Conservation (phyloP, 2,888 invertebrate species). For the Epistrophe eligans region DNA sequence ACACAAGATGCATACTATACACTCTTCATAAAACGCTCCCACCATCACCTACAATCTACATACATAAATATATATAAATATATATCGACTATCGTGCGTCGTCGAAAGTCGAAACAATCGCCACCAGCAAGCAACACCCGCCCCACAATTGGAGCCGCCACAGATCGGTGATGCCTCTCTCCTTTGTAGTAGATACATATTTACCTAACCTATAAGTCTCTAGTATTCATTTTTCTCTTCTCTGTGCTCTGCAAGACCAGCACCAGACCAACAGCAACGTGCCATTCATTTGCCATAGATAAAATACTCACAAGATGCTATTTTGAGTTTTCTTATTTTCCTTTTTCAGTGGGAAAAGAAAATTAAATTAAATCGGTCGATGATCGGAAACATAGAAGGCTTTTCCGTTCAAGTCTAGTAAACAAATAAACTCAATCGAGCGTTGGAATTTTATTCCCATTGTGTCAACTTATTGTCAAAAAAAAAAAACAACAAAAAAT, state of each 20-base stretch:
- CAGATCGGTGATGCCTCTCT: constrained; percentile 57
- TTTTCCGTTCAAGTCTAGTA: constrained; percentile 75
- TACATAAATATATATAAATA: neutral
- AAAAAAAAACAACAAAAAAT: constrained; percentile 33
- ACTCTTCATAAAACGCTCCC: constrained; percentile 54
- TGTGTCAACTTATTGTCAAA: constrained; percentile 72
- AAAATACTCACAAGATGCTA: constrained; percentile 72
- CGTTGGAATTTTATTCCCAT: constrained; percentile 77
- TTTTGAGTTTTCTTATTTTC: constrained; percentile 73
- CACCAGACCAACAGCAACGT: constrained; percentile 23
- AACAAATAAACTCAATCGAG: constrained; percentile 78
- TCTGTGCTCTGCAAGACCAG: constrained; percentile 25
- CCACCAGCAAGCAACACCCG: constrained; percentile 70
- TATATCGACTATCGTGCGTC: constrained; percentile 50
- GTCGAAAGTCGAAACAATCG: constrained; percentile 57
- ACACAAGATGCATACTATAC: constrained; percentile 56
- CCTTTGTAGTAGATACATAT: constrained; percentile 21
- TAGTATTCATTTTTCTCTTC: constrained; percentile 51
- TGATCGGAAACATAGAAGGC: constrained; percentile 72
- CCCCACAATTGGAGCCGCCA: constrained; percentile 66
- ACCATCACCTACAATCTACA: constrained; percentile 10
- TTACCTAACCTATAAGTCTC: constrained; percentile 38
- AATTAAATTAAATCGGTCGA: constrained; percentile 76
- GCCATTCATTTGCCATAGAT: constrained; percentile 37
- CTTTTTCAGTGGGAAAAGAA: constrained; percentile 74